phyloP scores from a whole-genome alignment of 2,888 invertebrate species.

The Hyppa rectilinea region DNA sequence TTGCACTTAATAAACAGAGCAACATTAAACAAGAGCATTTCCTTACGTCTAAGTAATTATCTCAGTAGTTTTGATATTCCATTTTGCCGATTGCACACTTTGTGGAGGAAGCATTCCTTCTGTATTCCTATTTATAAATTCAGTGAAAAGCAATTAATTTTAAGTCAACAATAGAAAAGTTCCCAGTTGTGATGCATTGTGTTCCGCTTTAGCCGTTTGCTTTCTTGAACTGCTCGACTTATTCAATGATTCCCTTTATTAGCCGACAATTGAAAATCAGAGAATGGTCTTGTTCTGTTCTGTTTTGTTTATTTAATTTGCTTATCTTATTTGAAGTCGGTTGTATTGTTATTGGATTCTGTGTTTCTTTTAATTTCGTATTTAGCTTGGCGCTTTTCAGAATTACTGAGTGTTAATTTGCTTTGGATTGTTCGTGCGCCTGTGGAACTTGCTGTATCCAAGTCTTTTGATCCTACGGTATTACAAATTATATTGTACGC shows the following conservation, averaged over 20 bases:
- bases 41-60: slow-evolving; percentile 58
- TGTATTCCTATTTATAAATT: slow-evolving; percentile 80
- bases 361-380: slow-evolving; percentile 33
- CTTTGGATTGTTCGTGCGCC: neutral
- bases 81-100: slow-evolving; percentile 73
- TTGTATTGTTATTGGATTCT: slow-evolving; percentile 51
- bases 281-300: slow-evolving; percentile 76
- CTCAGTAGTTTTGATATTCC: slow-evolving; percentile 69
- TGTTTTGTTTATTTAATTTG: slow-evolving; percentile 68
- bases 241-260: slow-evolving; percentile 88
- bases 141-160: slow-evolving; percentile 87
- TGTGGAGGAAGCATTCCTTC: slow-evolving; percentile 71
- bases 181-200: slow-evolving; percentile 87
- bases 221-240: slow-evolving; percentile 82
- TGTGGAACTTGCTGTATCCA: neutral
- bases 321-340: slow-evolving; percentile 61
- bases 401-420: slow-evolving; percentile 11
- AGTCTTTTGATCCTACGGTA: neutral
- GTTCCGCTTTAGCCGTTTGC: slow-evolving; percentile 83
- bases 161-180: slow-evolving; percentile 88
- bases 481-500: neutral
- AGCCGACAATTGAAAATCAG: slow-evolving; percentile 82
- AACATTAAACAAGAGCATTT: slow-evolving; percentile 40
- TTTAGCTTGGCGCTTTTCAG: slow-evolving; percentile 20
- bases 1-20: slow-evolving; percentile 45